phyloP scores from a whole-genome alignment of 1,140 invertebrate species.

The Euglossa dilemma region DNA sequence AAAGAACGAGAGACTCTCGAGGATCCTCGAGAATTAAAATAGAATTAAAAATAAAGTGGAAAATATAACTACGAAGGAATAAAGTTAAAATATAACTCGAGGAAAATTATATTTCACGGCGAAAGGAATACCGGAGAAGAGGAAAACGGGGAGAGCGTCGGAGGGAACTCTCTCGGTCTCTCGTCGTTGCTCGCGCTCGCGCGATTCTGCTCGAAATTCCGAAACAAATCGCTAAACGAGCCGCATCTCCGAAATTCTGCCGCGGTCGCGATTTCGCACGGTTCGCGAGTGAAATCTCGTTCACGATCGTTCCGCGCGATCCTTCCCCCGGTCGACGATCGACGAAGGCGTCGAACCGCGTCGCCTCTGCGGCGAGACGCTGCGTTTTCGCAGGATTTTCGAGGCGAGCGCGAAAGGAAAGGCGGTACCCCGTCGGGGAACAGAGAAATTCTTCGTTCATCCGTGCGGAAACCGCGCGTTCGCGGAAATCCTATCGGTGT shows the following conservation, averaged over 20 bases:
- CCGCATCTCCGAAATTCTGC: not conserved
- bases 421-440: not conserved
- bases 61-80: too few species aligned
- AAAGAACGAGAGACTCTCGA: too few species aligned
- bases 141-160: not conserved
- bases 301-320: not conserved
- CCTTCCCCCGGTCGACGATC: constrained; percentile 1
- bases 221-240: not conserved
- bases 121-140: too few species aligned
- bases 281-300: not conserved
- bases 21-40: too few species aligned
- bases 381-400: constrained; percentile 24
- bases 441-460: constrained; percentile 51
- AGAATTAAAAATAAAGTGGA: too few species aligned
- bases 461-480: constrained; percentile 38
- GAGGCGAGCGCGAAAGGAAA: constrained; percentile 28
- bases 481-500: constrained; percentile 49
- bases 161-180: not conserved
- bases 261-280: not conserved
- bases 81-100: too few species aligned
- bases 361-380: not conserved
- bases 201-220: not conserved
- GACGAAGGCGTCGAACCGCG: constrained; percentile 26
- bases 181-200: not conserved
- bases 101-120: too few species aligned